Percentiles rank a stretch among this genome's conserved stretches.
Evolutionary conservation across 2,888 invertebrate genomes (phyloP).

Genomic region (Latheticus oryzae): DNA sequence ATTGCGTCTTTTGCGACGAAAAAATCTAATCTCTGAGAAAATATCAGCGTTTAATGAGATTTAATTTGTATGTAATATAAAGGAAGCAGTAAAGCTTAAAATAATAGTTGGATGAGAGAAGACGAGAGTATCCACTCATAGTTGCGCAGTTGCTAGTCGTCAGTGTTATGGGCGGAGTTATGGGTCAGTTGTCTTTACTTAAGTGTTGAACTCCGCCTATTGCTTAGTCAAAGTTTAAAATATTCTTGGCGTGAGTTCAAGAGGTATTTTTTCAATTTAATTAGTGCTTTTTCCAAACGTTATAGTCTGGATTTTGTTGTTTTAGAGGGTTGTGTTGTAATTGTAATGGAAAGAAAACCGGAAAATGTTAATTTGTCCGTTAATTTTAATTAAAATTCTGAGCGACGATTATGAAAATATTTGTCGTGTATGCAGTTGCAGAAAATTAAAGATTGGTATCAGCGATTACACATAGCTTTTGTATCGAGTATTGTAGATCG

Average conservation of each 20-base stretch:
- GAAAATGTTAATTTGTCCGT: slow-evolving; percentile 2
- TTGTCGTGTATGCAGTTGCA: slow-evolving; percentile 9
- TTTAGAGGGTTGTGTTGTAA: slow-evolving; percentile 6
- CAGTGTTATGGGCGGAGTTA: background rate
- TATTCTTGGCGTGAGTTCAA: no score
- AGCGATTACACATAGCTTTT: slow-evolving; percentile 27
- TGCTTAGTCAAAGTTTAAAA: background rate
- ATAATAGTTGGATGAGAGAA: no score
- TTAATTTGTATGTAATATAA: no score
- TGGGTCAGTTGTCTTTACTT: background rate
- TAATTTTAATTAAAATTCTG: slow-evolving; percentile 21
- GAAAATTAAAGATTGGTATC: slow-evolving; percentile 35
- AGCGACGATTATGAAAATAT: slow-evolving; percentile 10
- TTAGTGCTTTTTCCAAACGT: no score
- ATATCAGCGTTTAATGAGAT: slow-evolving; percentile 12
- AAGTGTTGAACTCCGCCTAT: background rate
- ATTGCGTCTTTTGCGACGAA: slow-evolving; percentile 7
- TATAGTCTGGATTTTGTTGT: slow-evolving; percentile 16
- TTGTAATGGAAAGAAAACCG: background rate
- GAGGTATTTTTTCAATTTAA: no score
- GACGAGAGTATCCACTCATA: no score
- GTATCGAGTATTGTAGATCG: slow-evolving; percentile 21
- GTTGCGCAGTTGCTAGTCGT: no score
- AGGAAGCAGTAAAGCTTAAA: no score
- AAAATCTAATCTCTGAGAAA: slow-evolving; percentile 8